Conservation (phyloP, 2,888 invertebrate species). For the Microctonus aethiopoides region DNA sequence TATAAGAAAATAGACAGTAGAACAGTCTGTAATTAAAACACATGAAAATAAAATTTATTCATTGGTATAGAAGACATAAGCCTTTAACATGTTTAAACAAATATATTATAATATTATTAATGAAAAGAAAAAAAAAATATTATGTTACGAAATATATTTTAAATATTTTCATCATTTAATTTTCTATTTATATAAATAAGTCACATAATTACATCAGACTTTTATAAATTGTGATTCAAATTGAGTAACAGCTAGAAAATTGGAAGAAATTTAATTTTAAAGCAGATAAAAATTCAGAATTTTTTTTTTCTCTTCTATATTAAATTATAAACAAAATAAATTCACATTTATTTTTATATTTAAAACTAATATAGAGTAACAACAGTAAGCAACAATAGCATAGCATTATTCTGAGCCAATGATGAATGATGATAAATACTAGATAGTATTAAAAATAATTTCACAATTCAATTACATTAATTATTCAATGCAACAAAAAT, state of each 20-base stretch:
- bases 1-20: neutral
- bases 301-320: too few relatives aligned
- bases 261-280: too few relatives aligned
- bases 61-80: constrained; percentile 20
- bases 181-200: constrained; percentile 9
- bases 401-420: too few relatives aligned
- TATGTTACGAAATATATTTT: constrained; percentile 18
- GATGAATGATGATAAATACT: too few relatives aligned
- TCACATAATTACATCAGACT: too few relatives aligned
- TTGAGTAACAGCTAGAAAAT: too few relatives aligned
- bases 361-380: too few relatives aligned
- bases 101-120: constrained; percentile 2
- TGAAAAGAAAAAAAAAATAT: neutral
- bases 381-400: too few relatives aligned
- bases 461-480: neutral
- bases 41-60: constrained; percentile 24
- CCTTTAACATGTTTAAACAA: constrained; percentile 7
- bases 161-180: constrained; percentile 21
- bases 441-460: neutral
- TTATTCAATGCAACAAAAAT: neutral
- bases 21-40: constrained; percentile 4
- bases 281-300: too few relatives aligned
- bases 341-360: too few relatives aligned
- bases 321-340: too few relatives aligned
- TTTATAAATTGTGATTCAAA: too few relatives aligned